phyloP scores from a whole-genome alignment of 1,140 invertebrate genomes.

The Drosophila sp. region DNA sequence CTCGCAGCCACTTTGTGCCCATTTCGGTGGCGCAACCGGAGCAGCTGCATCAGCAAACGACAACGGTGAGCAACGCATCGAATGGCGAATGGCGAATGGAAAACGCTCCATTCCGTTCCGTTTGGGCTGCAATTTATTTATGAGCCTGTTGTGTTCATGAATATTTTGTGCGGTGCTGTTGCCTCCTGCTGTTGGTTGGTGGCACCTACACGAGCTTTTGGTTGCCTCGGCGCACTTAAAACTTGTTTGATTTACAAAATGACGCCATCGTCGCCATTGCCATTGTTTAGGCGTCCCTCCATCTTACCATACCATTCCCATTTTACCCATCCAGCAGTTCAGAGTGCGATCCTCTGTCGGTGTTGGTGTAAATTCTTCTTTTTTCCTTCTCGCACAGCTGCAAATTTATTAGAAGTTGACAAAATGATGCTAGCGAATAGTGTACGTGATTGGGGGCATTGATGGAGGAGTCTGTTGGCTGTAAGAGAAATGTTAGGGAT shows the following conservation, averaged over 20 bases:
- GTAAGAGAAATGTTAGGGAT: neutral
- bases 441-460: slow-evolving; percentile 46
- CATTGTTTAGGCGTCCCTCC: slow-evolving; percentile 39
- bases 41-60: slow-evolving; percentile 53
- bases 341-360: slow-evolving; percentile 49
- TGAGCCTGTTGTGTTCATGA: slow-evolving; percentile 69
- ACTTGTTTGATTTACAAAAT: slow-evolving; percentile 63
- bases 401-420: slow-evolving; percentile 61
- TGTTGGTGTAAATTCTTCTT: slow-evolving; percentile 16
- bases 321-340: slow-evolving; percentile 8
- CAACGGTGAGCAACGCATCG: neutral
- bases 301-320: slow-evolving; percentile 4
- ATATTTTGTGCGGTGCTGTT: slow-evolving; percentile 52
- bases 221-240: slow-evolving; percentile 50
- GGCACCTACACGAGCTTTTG: slow-evolving; percentile 43
- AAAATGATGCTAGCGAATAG: slow-evolving; percentile 37
- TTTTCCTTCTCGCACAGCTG: slow-evolving; percentile 21
- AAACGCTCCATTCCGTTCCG: slow-evolving; percentile 32
- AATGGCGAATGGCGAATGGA: neutral
- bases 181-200: slow-evolving; percentile 22
- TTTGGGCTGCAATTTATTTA: slow-evolving; percentile 67
- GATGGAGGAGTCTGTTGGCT: slow-evolving; percentile 5
- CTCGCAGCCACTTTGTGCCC: slow-evolving; percentile 55
- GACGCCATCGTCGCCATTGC: slow-evolving; percentile 41
- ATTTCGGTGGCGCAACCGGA: slow-evolving; percentile 31